Conservation (phyloP, 2,797 vertebrate species). For the Tolypeutes matacus region DNA sequence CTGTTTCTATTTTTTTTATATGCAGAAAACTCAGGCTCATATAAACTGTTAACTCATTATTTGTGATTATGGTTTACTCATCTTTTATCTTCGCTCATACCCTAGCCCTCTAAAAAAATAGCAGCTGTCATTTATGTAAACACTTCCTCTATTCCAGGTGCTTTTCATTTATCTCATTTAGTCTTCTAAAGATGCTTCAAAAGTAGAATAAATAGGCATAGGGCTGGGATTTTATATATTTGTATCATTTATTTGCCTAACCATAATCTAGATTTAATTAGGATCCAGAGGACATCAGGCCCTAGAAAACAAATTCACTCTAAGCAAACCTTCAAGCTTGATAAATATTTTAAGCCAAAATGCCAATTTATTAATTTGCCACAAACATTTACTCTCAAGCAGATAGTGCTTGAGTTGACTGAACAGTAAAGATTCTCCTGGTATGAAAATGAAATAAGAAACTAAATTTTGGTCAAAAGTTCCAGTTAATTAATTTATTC, state of each 20-base stretch:
- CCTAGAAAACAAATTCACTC: neutral
- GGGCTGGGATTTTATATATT: neutral
- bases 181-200: neutral
- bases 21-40: neutral
- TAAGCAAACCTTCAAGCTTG: neutral
- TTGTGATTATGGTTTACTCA: neutral
- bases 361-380: neutral
- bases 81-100: neutral
- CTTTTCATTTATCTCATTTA: neutral
- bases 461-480: neutral
- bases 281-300: neutral
- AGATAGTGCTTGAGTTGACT: neutral
- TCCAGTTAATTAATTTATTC: neutral
- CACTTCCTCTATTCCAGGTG: neutral
- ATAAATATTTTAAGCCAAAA: neutral
- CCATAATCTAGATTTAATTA: neutral
- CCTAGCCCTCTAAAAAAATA: neutral
- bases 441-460: neutral
- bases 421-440: neutral
- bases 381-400: neutral
- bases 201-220: neutral
- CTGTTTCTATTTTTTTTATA: neutral
- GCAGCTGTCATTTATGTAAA: neutral
- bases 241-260: neutral
- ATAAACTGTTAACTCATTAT: neutral